phyloP scores from a whole-genome alignment of 2,888 invertebrate genomes.

The Cybosia mesomella region DNA sequence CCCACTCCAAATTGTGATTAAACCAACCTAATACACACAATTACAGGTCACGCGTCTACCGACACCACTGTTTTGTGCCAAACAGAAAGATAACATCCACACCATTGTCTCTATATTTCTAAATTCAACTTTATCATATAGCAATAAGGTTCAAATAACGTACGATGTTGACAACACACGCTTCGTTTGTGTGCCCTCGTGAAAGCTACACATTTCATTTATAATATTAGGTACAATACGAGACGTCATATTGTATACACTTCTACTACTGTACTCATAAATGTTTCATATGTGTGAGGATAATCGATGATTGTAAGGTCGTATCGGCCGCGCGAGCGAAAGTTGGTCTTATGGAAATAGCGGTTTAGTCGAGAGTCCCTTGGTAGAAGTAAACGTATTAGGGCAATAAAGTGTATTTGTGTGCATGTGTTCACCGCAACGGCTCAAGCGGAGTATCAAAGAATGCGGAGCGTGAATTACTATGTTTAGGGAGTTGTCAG shows the following conservation, averaged over 20 bases:
- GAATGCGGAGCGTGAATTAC: slow-evolving; percentile 86
- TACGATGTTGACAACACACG: slow-evolving; percentile 57
- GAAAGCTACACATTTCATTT: slow-evolving; percentile 87
- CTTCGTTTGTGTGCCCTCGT: slow-evolving; percentile 80
- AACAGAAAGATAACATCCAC: slow-evolving; percentile 57
- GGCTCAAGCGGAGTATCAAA: slow-evolving; percentile 81
- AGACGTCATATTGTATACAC: slow-evolving; percentile 84
- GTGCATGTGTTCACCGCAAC: slow-evolving; percentile 76
- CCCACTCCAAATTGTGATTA: slow-evolving; percentile 87
- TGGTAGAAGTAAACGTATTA: slow-evolving; percentile 56
- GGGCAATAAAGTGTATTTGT: slow-evolving; percentile 73
- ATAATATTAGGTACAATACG: slow-evolving; percentile 83
- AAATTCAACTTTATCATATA: slow-evolving; percentile 33
- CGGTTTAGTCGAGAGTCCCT: slow-evolving; percentile 44
- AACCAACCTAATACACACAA: slow-evolving; percentile 86
- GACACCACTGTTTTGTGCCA: slow-evolving; percentile 68
- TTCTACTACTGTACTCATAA: slow-evolving; percentile 78
- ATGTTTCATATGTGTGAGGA: slow-evolving; percentile 74
- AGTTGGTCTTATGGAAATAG: slow-evolving; percentile 45
- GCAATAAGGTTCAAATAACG: slow-evolving; percentile 42
- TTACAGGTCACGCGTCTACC: slow-evolving; percentile 86
- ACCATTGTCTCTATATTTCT: slow-evolving; percentile 34
- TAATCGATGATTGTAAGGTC: slow-evolving; percentile 54
- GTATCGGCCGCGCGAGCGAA: slow-evolving; percentile 44
- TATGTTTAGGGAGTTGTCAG: slow-evolving; percentile 84